Percentiles rank a stretch among this genome's conserved stretches.
Conservation (phyloP, 2,888 invertebrate species). For the Patella depressa region DNA sequence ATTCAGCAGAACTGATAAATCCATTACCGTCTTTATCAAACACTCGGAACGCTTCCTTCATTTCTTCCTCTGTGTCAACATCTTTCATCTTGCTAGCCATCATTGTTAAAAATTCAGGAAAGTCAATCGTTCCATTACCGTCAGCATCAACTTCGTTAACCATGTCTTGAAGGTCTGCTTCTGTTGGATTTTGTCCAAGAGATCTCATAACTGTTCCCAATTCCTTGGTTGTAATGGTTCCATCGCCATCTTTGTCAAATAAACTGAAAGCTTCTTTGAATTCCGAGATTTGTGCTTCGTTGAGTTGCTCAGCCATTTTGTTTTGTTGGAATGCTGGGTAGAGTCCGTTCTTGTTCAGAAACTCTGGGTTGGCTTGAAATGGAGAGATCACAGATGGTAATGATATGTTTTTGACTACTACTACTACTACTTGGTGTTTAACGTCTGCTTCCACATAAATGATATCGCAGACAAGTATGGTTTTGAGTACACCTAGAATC, state of each 20-base stretch:
- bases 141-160: constrained; percentile 4
- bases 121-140: constrained; percentile 99
- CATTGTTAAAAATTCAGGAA: constrained; percentile 99
- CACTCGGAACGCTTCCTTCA: constrained; percentile 75
- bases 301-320: constrained; percentile 41
- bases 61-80: constrained; percentile 98
- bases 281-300: constrained; percentile 75
- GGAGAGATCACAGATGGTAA: no score
- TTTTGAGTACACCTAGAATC: no score
- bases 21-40: constrained; percentile 45
- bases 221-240: constrained; percentile 2
- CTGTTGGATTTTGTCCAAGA: constrained; percentile 5
- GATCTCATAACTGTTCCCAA: constrained; percentile 10
- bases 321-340: no score
- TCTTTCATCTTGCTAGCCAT: constrained; percentile 99
- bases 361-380: no score
- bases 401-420: no score
- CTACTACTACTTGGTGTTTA: no score
- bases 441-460: no score
- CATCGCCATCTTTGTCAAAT: constrained; percentile 89
- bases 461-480: no score
- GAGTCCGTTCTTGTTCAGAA: no score
- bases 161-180: constrained; percentile 4
- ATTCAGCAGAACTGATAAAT: constrained; percentile 40
- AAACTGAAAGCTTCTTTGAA: constrained; percentile 99